Base-by-base conservation (phyloP, 2,888 invertebrate species). In the Ernsta delagoae region DNA sequence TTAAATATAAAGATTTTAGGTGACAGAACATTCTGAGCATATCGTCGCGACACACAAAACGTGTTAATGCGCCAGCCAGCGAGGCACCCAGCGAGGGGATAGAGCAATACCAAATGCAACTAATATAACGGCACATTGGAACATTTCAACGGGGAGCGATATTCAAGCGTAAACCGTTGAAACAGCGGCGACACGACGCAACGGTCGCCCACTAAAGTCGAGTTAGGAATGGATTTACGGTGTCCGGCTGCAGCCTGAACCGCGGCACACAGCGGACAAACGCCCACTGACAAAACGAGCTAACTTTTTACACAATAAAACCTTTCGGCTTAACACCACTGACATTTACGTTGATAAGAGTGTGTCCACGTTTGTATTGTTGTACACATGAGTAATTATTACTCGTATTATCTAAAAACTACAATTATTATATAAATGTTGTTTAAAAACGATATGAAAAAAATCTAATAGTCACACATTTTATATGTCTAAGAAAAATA, bases 161-260 rank as follows among this genome's bases (percentile, higher is more conserved):
- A 77, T 76, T 73, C 72, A 71, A 71, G 80, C 81, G 83, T 83
- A 85, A 85, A 84, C 84, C 84, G 83, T 82, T 83, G 81, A 82
- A 68, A 83, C 83, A 80, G 75, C 75, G 72, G 65, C 73, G 74
- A 74, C 72, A 75, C 75, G 74, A 60, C 65, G 65, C 70, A 48
- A 70, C 72, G 75, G 72, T 73, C 72, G 76, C 75, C 80, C 80
- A 83, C 83, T 84, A 83, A 83, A 83, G 79, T 88, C 88, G 86
- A 90, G 87, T 91, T 92, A 89, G 85, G 79, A 86, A 86, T 84
- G 88, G 87, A 92, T 92, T 92, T 91, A 92, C 89, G 87, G 83
- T 79, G 74, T 78, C 75, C 76, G 78, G 77, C 75, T 79, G 79
- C 79, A 68, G 80, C 77, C 75, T 79, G 79, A 79, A 68, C 80